A percentile compares a stretch with the other conserved stretches of the same genome.
These are phyloP conservation scores for Chymomyza fuscimana DNA, from an alignment of 2,888 invertebrate species.

Conservation along the genomic window DNA sequence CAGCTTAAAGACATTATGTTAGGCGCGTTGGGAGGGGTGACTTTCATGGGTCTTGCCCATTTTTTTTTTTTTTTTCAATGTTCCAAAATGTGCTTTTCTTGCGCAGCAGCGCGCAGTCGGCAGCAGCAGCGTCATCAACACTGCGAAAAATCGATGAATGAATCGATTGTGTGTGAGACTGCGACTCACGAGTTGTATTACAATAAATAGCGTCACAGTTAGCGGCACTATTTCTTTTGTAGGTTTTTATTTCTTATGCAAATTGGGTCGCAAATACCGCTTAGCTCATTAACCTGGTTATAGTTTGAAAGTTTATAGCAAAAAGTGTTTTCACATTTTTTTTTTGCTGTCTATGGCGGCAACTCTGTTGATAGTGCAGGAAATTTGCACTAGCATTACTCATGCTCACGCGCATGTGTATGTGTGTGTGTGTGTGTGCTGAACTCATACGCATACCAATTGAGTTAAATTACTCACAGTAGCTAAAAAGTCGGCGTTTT, in stretches of 20 bases:
- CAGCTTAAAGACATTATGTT: no score
- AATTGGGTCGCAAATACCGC: constrained; percentile 20
- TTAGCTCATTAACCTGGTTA: not conserved
- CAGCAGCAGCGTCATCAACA: constrained; percentile 43
- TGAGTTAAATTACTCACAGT: not conserved
- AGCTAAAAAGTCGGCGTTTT: constrained; percentile 41
- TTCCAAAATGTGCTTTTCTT: constrained; percentile 64
- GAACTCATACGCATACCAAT: not conserved
- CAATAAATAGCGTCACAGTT: constrained; percentile 18
- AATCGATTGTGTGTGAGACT: constrained; percentile 75
- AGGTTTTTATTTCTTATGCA: constrained; percentile 29
- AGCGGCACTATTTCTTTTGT: not conserved
- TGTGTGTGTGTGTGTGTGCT: constrained; percentile 30
- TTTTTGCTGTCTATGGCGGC: constrained; percentile 4
- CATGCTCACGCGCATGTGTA: constrained; percentile 49
- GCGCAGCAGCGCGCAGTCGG: constrained; percentile 58
- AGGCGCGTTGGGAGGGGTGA: no score
- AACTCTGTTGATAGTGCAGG: constrained; percentile 6
- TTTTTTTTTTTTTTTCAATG: not conserved
- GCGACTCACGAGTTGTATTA: constrained; percentile 36
- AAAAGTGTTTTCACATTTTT: constrained; percentile 14
- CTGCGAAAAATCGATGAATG: constrained; percentile 80
- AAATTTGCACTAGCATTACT: constrained; percentile 56
- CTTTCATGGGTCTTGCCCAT: no score
- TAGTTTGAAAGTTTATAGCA: constrained; percentile 42